These are phyloP conservation scores for Pasiphila rectangulata DNA, from an alignment of 2,888 invertebrate genomes.

Conservation along the genomic window DNA sequence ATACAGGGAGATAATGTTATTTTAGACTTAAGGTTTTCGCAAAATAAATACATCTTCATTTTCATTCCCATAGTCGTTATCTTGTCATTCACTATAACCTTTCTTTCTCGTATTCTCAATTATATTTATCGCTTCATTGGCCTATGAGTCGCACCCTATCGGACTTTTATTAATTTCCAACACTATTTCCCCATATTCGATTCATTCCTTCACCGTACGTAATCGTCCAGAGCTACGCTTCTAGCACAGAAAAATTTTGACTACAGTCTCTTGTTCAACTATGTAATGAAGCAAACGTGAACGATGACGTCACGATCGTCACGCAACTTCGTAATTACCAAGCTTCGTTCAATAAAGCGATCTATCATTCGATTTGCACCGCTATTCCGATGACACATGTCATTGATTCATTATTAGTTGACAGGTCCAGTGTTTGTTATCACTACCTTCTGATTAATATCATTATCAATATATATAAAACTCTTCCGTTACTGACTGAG, in stretches of 20 bases:
- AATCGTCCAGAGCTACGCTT: not conserved
- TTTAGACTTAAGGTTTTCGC: no score
- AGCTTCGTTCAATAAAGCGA: conserved; percentile 4
- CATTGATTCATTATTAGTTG: conserved; percentile 7
- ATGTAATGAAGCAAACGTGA: conserved; percentile 10
- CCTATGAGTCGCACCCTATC: no score
- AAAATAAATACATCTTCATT: no score
- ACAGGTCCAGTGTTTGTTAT: not conserved
- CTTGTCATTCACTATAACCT: no score
- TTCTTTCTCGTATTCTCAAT: no score
- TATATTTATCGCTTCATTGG: no score
- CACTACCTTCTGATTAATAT: not conserved
- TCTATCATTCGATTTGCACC: conserved; percentile 13
- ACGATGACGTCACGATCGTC: conserved; percentile 28
- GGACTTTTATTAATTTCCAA: no score
- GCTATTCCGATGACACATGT: conserved; percentile 8
- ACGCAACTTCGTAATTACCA: conserved; percentile 20
- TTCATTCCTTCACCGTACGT: no score
- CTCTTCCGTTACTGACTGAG: no score
- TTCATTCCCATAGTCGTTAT: no score
- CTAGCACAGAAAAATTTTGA: not conserved
- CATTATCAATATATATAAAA: not conserved
- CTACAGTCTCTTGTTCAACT: not conserved
- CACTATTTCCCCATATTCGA: no score
- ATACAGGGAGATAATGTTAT: no score